Evolutionary conservation across 1,140 invertebrate genomes (phyloP).

Genomic region (Pogonomyrmex barbatus): DNA sequence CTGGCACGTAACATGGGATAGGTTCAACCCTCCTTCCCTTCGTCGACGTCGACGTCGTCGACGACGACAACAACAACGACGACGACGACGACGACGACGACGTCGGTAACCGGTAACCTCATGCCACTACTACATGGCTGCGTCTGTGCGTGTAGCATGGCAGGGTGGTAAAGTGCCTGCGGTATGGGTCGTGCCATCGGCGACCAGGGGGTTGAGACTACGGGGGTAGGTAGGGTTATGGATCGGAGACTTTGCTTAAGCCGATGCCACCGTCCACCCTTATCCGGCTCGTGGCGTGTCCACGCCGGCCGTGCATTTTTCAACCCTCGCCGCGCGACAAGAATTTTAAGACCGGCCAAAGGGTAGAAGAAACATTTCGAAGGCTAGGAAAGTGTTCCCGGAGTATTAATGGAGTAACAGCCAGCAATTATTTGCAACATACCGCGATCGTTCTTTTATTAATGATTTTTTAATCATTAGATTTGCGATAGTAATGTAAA

Average conservation of each 20-base stretch:
- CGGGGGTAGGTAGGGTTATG: conserved; percentile 54
- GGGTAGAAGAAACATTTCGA: not conserved
- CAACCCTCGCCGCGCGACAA: conserved; percentile 54
- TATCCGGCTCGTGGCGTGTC: conserved; percentile 66
- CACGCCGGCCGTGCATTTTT: conserved; percentile 62
- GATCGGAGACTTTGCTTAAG: conserved; percentile 67
- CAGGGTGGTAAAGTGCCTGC: conserved; percentile 58
- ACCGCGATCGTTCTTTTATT: not conserved
- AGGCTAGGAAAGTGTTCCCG: not conserved
- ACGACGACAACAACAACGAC: conserved; percentile 35
- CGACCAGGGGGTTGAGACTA: conserved; percentile 48
- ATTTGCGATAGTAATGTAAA: not conserved
- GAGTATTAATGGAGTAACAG: conserved; percentile 34
- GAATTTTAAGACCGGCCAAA: conserved; percentile 35
- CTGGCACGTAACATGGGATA: conserved; percentile 69
- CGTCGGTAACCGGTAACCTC: conserved; percentile 63
- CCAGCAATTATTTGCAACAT: not conserved
- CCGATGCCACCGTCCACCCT: conserved; percentile 59
- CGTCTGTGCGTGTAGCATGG: conserved; percentile 8
- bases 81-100: conserved; percentile 50
- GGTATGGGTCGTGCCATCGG: conserved; percentile 33
- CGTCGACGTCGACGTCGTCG: conserved; percentile 25
- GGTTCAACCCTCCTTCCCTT: conserved; percentile 56
- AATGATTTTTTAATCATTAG: not conserved
- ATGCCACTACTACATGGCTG: conserved; percentile 7